phyloP scores from a whole-genome alignment of 1,140 invertebrate species.

The Chrysomallon squamiferum region DNA sequence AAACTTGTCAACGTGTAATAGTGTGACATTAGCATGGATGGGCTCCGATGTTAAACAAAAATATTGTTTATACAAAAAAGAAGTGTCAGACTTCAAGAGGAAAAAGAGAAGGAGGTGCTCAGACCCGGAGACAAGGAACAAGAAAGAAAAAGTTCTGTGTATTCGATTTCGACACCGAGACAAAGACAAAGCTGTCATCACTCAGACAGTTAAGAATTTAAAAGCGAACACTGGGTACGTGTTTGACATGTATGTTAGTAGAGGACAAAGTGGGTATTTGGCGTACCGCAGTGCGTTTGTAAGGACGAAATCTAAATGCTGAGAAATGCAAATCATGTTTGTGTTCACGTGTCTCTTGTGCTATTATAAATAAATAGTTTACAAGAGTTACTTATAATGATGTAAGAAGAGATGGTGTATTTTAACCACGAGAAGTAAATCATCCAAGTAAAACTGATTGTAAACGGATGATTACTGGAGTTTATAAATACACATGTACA shows the following conservation, averaged over 20 bases:
- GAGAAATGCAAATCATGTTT: background rate
- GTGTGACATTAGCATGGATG: constrained; percentile 54
- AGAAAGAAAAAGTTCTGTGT: constrained; percentile 42
- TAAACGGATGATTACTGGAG: too few relatives aligned
- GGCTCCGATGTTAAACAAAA: constrained; percentile 46
- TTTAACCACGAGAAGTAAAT: too few relatives aligned
- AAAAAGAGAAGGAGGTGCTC: constrained; percentile 26
- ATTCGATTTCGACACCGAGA: constrained; percentile 36
- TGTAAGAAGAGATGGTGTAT: too few relatives aligned
- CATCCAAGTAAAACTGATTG: too few relatives aligned
- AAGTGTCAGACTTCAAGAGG: constrained; percentile 17
- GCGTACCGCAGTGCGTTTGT: constrained; percentile 45
- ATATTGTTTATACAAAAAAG: constrained; percentile 58
- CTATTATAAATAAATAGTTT: too few relatives aligned
- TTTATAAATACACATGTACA: too few relatives aligned
- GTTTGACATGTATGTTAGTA: constrained; percentile 56
- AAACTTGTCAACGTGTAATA: constrained; percentile 45
- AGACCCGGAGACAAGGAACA: constrained; percentile 9
- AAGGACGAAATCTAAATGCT: constrained; percentile 34
- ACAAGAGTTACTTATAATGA: too few relatives aligned
- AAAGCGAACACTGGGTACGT: constrained; percentile 46
- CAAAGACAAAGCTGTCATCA: constrained; percentile 34
- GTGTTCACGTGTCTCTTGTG: too few relatives aligned
- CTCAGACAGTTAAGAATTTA: constrained; percentile 45
- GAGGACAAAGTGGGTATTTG: constrained; percentile 43